Percentiles rank a stretch among this genome's conserved stretches.
These are phyloP conservation scores for Glaucidium brasilianum DNA, from an alignment of 2,113 vertebrate genomes.

Conservation along the genomic window DNA sequence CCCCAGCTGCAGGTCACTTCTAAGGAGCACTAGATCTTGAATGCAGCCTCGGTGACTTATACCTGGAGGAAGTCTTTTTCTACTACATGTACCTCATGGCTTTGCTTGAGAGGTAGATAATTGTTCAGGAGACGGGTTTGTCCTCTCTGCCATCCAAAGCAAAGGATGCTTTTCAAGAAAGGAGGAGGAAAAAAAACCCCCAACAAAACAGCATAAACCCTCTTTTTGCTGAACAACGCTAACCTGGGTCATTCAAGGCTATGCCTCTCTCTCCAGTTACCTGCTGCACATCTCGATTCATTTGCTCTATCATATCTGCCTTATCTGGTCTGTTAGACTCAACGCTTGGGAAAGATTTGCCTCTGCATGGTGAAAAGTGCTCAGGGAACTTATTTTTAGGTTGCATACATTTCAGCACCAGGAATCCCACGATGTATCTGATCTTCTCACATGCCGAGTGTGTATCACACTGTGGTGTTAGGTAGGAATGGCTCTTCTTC, in stretches of 20 bases:
- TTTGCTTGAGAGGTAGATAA: background rate
- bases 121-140: background rate
- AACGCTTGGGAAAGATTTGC: background rate
- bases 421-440: background rate
- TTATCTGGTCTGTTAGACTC: background rate
- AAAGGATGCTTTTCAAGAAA: background rate
- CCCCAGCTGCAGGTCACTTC: background rate
- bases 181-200: too few species aligned
- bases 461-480: background rate
- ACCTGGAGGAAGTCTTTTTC: background rate
- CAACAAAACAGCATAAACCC: background rate
- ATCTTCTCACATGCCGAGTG: background rate
- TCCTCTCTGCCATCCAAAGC: background rate
- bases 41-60: background rate
- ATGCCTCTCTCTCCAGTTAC: background rate
- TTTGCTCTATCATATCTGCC: background rate
- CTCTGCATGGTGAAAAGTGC: background rate
- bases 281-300: background rate
- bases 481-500: background rate
- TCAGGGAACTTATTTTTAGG: background rate
- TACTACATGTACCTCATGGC: background rate
- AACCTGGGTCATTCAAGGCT: background rate
- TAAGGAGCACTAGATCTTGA: background rate
- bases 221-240: background rate
- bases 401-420: background rate